phyloP scores from a whole-genome alignment of 1,140 invertebrate genomes.

The Calephelis virginiensis region DNA sequence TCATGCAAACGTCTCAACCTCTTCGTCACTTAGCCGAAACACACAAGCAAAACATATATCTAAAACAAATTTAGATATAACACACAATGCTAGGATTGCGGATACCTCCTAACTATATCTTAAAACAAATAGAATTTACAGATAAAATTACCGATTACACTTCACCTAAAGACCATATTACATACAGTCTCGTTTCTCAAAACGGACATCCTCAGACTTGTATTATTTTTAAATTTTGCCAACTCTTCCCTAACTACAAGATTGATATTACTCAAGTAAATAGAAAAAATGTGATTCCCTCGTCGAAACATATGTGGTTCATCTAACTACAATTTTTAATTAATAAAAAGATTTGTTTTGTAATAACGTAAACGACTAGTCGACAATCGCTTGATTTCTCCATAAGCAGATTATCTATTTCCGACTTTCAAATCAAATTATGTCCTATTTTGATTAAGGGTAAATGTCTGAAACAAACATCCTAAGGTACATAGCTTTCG shows the following conservation, averaged over 20 bases:
- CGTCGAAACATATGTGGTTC: constrained; percentile 59
- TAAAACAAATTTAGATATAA: constrained; percentile 47
- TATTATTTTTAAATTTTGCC: constrained; percentile 58
- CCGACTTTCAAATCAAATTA: constrained; percentile 18
- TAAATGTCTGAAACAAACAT: constrained; percentile 4
- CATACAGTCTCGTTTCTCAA: constrained; percentile 49
- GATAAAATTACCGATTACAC: constrained; percentile 62
- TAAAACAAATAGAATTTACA: constrained; percentile 66
- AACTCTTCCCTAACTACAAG: constrained; percentile 65
- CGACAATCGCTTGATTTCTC: constrained; percentile 27
- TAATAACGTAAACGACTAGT: constrained; percentile 35
- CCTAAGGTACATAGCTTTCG: constrained; percentile 7
- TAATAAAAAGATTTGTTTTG: constrained; percentile 26
- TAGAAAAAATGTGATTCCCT: constrained; percentile 59
- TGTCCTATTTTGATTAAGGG: constrained; percentile 1
- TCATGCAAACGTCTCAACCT: constrained; percentile 47
- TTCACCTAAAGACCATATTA: constrained; percentile 59
- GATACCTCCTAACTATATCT: constrained; percentile 64
- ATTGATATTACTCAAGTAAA: constrained; percentile 59
- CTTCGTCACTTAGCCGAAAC: constrained; percentile 38
- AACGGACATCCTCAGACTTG: constrained; percentile 60
- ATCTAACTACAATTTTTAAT: constrained; percentile 38
- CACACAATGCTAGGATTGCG: constrained; percentile 49
- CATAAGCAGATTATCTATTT: constrained; percentile 16
- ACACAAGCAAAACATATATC: constrained; percentile 52